A percentile compares a stretch with the other conserved stretches of the same genome.
Evolutionary conservation across 2,797 vertebrate genomes (phyloP).

Genomic region (Coreius guichenoti): DNA sequence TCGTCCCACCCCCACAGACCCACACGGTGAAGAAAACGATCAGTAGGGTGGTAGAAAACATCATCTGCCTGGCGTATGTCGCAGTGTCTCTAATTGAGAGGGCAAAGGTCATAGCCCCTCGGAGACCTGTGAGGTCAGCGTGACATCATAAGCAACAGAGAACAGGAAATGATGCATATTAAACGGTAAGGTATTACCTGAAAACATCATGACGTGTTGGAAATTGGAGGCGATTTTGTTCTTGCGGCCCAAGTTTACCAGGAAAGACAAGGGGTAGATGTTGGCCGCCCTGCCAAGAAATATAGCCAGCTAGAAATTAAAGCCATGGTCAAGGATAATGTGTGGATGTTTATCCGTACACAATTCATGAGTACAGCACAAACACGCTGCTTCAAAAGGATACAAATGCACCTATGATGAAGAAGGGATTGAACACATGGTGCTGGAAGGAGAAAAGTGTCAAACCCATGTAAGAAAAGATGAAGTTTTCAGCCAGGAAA

Average conservation of each 20-base stretch:
- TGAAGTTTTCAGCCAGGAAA: slow-evolving; percentile 99
- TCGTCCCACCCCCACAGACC: slow-evolving; percentile 95
- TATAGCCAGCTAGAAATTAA: slow-evolving; percentile 85
- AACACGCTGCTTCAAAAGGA: slow-evolving; percentile 75
- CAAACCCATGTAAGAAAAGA: slow-evolving; percentile 99
- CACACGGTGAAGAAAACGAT: slow-evolving; percentile 98
- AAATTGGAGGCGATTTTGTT: slow-evolving; percentile 93
- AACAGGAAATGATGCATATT: not conserved
- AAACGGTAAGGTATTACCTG: slow-evolving; percentile 78
- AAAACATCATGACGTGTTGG: slow-evolving; percentile 99
- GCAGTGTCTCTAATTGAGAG: slow-evolving; percentile 95
- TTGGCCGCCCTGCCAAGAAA: slow-evolving; percentile 96
- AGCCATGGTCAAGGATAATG: slow-evolving; percentile 68
- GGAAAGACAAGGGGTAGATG: slow-evolving; percentile 95
- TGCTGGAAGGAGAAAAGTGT: slow-evolving; percentile 98
- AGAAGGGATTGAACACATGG: slow-evolving; percentile 93
- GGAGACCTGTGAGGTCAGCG: slow-evolving; percentile 81
- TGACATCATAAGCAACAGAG: not conserved
- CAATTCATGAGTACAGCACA: not conserved
- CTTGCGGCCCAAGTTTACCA: slow-evolving; percentile 94
- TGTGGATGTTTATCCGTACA: not conserved
- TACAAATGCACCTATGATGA: slow-evolving; percentile 96
- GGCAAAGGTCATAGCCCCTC: slow-evolving; percentile 97
- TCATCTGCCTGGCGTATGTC: slow-evolving; percentile 94
- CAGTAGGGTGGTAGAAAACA: slow-evolving; percentile 94